phyloP scores from a whole-genome alignment of 53 echinoderm and acorn worm species.

The Luidia sarsii region DNA sequence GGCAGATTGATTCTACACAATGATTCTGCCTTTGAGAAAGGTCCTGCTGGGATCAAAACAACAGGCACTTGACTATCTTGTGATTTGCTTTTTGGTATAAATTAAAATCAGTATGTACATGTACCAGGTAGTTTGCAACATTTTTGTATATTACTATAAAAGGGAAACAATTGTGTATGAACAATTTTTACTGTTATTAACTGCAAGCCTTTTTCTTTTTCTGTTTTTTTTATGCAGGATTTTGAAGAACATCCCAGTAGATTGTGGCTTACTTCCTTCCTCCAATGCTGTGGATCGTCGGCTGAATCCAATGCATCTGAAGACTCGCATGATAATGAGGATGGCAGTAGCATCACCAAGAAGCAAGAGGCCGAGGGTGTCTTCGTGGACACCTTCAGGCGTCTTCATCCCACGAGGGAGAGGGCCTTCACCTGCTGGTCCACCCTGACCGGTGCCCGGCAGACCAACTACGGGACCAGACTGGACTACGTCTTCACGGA shows the following conservation, averaged over 20 bases:
- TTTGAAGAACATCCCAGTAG: slow-evolving; percentile 85
- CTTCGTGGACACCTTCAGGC: slow-evolving; percentile 92
- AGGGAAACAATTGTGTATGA: no score
- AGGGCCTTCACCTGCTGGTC: slow-evolving; percentile 97
- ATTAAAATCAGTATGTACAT: no score
- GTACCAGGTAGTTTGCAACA: no score
- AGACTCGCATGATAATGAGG: not conserved
- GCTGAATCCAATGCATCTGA: slow-evolving; percentile 3
- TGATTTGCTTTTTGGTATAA: no score
- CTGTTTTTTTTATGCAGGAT: slow-evolving; percentile 50
- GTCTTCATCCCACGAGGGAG: slow-evolving; percentile 68
- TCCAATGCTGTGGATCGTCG: slow-evolving; percentile 25
- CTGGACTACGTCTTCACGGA: slow-evolving; percentile 93
- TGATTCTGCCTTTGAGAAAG: no score
- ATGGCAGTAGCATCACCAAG: slow-evolving; percentile 10
- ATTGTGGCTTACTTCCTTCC: slow-evolving; percentile 79
- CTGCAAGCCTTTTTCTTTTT: not conserved
- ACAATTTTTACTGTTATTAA: no score
- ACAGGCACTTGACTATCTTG: no score
- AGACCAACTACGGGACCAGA: slow-evolving; percentile 93
- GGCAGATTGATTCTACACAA: no score
- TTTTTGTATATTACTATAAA: no score
- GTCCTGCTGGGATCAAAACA: no score
- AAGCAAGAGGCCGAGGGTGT: slow-evolving; percentile 1
- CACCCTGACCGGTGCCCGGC: slow-evolving; percentile 78